Base-by-base conservation (phyloP, 2,797 vertebrate species). In the Microchirus variegatus region DNA sequence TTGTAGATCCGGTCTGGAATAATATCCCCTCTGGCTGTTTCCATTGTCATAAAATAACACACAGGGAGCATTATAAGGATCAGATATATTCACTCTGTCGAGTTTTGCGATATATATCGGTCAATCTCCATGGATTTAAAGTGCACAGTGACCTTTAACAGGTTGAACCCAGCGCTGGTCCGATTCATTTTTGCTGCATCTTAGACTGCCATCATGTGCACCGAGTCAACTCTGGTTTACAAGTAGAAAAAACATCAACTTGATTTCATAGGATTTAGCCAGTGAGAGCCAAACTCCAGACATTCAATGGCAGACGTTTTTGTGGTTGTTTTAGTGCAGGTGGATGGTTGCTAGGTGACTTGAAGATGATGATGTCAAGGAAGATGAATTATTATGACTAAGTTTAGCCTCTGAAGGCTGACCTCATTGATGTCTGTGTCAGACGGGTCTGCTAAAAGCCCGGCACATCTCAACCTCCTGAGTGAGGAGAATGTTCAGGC, bases 271-370 rank as follows among this genome's bases (percentile, higher is more conserved):
- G 52, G 16, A 18, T 71, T 19, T 53, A 1, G 2, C 10, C 37
- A 55, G 42, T 7, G 48, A 59, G 45, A 47, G 26, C 41, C 35
- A 22, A 17, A 22, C 59, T 60, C 10, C 42, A 68, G 57, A 63
- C 69, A 16, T 60, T 47, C 54, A 40, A 3, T 36, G 41, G 53
- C n/a, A n/a, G n/a, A n/a, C 44, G 67, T 48, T 54, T 37, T 64
- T 77, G 59, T 57, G 35, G 44, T 47, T 53, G 64, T 3, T 36
- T 78, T 78, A 77, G 81, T 72, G 68, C 68, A 68, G 64, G 69
- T 67, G 40, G 72, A 68, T 41, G 53, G 83, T 89, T 89, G 87
- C 86, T 88, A 87, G 80, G 88, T 87, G 84, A 87, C 84, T 51
- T n/a, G 70, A 80, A 59, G 72, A 80, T 87, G 80, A 85, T 64